phyloP scores from a whole-genome alignment of 1,140 invertebrate genomes.

The Drosophila sucinea region DNA sequence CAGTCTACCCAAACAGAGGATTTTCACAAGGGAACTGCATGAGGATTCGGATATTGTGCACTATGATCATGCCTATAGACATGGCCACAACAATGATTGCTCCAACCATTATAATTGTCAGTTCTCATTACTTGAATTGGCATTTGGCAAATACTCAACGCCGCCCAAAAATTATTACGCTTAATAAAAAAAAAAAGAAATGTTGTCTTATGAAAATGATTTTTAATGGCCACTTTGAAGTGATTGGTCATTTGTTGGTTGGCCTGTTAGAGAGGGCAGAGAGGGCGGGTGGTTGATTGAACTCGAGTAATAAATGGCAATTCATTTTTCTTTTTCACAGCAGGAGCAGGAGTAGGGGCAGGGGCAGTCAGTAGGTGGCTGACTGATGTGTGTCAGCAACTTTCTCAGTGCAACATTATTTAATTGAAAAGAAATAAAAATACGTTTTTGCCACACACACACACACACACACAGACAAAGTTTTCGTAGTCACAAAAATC shows the following conservation, averaged over 20 bases:
- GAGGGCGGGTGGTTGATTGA: slow-evolving; percentile 51
- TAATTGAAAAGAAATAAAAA: slow-evolving; percentile 68
- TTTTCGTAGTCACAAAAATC: slow-evolving; percentile 32
- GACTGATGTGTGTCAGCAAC: slow-evolving; percentile 60
- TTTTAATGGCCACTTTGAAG: slow-evolving; percentile 48
- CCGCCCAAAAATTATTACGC: slow-evolving; percentile 75
- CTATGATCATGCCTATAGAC: slow-evolving; percentile 87
- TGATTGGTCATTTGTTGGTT: slow-evolving; percentile 55
- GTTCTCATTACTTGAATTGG: slow-evolving; percentile 89
- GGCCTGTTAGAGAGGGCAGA: not conserved
- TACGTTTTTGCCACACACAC: slow-evolving; percentile 28
- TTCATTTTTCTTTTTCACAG: slow-evolving; percentile 56
- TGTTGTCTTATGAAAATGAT: slow-evolving; percentile 58
- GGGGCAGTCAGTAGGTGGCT: slow-evolving; percentile 25
- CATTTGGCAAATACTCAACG: slow-evolving; percentile 87
- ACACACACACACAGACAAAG: slow-evolving; percentile 34
- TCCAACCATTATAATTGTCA: slow-evolving; percentile 86
- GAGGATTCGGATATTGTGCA: slow-evolving; percentile 86
- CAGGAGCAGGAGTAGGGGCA: not conserved
- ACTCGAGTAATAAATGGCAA: slow-evolving; percentile 60
- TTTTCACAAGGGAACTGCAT: slow-evolving; percentile 86
- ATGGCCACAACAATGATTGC: slow-evolving; percentile 84
- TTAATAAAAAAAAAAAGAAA: slow-evolving; percentile 62
- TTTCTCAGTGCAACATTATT: slow-evolving; percentile 32
- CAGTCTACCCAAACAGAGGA: slow-evolving; percentile 87